A percentile compares a stretch with the other conserved stretches of the same genome.
Conservation (phyloP, 2,113 vertebrate species). For the Cyprinodon brontotheroides region DNA sequence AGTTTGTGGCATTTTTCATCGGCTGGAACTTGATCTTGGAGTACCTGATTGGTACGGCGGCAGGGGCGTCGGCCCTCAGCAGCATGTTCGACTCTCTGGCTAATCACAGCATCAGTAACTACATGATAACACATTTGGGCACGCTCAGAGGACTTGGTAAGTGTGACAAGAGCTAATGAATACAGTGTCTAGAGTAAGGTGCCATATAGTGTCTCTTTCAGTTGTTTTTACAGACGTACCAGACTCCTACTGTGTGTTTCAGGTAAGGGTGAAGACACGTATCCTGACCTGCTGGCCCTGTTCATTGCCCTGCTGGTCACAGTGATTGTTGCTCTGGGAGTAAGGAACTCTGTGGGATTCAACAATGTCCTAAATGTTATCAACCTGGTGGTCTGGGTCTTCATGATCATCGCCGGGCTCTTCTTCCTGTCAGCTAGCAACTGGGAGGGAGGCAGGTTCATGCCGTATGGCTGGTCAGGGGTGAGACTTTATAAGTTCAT, state of each 20-base stretch:
- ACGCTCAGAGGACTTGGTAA: slow-evolving; percentile 90
- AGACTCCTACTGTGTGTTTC: neutral
- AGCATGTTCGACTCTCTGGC: slow-evolving; percentile 98
- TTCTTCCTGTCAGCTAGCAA: slow-evolving; percentile 89
- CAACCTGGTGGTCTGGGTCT: slow-evolving; percentile 93
- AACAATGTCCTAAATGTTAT: slow-evolving; percentile 94
- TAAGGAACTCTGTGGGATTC: slow-evolving; percentile 93
- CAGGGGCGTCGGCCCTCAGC: slow-evolving; percentile 93
- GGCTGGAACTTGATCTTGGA: slow-evolving; percentile 99
- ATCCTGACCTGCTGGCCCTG: slow-evolving; percentile 92
- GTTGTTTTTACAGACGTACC: neutral
- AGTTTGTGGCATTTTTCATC: slow-evolving; percentile 96
- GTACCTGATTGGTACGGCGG: slow-evolving; percentile 96
- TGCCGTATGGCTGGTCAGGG: slow-evolving; percentile 97
- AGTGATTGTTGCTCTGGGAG: slow-evolving; percentile 87
- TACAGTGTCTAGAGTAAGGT: no score
- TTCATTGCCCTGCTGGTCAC: slow-evolving; percentile 91
- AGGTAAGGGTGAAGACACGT: slow-evolving; percentile 97
- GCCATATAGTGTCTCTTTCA: neutral
- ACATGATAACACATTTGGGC: slow-evolving; percentile 91
- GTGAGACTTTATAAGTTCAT: slow-evolving; percentile 76
- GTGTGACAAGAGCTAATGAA: neutral
- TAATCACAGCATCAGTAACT: slow-evolving; percentile 94
- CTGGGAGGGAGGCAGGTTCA: slow-evolving; percentile 90
- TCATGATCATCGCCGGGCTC: slow-evolving; percentile 92